These are phyloP conservation scores for Bimastos eiseni DNA, from an alignment of 2,888 invertebrate species.

Conservation along the genomic window DNA sequence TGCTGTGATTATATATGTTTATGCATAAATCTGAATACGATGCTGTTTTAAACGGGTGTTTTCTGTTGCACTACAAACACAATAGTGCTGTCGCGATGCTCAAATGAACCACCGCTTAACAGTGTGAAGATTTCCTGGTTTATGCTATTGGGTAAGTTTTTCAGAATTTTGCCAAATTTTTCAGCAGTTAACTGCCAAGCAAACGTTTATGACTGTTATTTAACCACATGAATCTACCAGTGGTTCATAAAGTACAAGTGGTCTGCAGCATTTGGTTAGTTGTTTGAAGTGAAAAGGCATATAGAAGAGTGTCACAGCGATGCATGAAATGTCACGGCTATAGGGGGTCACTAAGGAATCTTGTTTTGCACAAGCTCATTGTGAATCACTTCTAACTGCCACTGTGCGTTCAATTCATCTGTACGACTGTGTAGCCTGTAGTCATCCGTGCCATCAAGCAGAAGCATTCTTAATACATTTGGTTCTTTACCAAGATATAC, in stretches of 20 bases:
- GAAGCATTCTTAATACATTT: background rate
- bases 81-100: background rate
- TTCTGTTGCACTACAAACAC: background rate
- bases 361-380: background rate
- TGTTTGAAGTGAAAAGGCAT: background rate
- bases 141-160: background rate
- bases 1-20: too few relatives aligned
- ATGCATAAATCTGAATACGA: background rate
- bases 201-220: background rate
- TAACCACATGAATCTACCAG: background rate
- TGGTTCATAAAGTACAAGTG: background rate
- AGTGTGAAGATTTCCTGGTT: background rate
- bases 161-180: background rate
- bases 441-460: background rate
- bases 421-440: background rate
- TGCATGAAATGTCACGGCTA: background rate
- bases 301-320: background rate
- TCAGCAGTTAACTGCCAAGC: slow-evolving; percentile 1
- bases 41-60: background rate
- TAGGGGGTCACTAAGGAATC: background rate
- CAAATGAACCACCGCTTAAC: background rate
- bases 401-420: background rate
- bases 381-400: background rate
- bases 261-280: background rate
- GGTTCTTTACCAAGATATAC: background rate